A percentile compares a stretch with the other conserved stretches of the same genome.
These are phyloP conservation scores for Bilobella aurantiaca DNA, from an alignment of 1,140 invertebrate species.

Conservation along the genomic window DNA sequence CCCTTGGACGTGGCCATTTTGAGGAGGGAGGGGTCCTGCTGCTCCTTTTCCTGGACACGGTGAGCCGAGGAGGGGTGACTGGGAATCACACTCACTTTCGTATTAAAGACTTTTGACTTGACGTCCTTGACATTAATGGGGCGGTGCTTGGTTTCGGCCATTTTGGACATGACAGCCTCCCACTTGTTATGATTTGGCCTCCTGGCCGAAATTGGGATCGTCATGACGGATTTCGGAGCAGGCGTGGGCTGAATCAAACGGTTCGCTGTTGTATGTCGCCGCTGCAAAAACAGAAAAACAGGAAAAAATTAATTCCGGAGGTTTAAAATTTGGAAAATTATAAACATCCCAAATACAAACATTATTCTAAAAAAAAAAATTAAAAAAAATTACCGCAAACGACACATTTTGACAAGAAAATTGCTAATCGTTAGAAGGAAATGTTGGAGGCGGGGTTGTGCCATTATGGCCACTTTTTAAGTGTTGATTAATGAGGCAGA, in stretches of 20 bases:
- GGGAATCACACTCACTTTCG: not conserved
- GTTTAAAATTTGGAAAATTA: too few species aligned
- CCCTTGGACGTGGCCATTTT: not conserved
- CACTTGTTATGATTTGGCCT: slow-evolving; percentile 8
- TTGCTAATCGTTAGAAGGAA: too few species aligned
- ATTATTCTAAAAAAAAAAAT: too few species aligned
- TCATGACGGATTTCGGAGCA: not conserved
- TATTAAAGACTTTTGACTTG: slow-evolving; percentile 6
- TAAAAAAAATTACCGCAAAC: too few species aligned
- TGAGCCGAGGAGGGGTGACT: not conserved
- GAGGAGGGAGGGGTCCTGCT: not conserved
- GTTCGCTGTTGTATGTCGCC: not conserved
- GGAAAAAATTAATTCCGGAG: too few species aligned
- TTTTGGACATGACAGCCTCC: slow-evolving; percentile 22
- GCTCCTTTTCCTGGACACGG: not conserved
- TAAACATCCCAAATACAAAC: too few species aligned
- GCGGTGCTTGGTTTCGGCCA: slow-evolving; percentile 4
- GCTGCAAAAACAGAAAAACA: not conserved
- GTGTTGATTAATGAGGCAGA: too few species aligned
- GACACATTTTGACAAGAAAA: too few species aligned
- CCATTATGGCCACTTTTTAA: too few species aligned
- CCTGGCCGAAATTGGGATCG: not conserved
- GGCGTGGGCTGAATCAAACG: not conserved
- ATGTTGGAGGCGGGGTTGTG: too few species aligned
- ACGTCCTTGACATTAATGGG: slow-evolving; percentile 6